Evolutionary conservation across 2,797 vertebrate species (phyloP), one percentile per base, ranked within the genome.

Genomic region (Merluccius polli): DNA sequence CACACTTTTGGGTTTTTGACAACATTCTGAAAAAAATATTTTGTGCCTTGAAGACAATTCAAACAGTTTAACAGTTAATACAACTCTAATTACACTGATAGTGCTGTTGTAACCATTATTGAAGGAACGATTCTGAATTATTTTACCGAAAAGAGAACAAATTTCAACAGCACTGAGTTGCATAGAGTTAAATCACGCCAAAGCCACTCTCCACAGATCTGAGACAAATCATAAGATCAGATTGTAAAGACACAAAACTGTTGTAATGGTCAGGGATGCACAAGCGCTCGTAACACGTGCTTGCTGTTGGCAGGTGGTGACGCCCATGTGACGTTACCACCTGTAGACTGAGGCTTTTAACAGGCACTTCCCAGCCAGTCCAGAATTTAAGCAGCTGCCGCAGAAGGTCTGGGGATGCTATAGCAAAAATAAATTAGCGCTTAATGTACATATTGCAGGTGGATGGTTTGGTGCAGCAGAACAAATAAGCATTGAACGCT

Each of bases 391-490:
- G 29, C 21, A 74, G 73, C 73, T 74, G 30, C n/a, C 32, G 31
- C 31, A 74, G 41, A 36, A 32, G n/a, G 48, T 74, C 73, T 74
- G 73, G 30, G 29, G 72, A 74, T 65, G 73, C 73, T 74, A 12
- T 32, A 65, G 30, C 18, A 63, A 44, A 44, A 44, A 31, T 30
- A 13, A 30, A 31, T 70, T 70, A 70, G 16, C 27, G 12, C 30
- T 16, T 12, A 32, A 35, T 44, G 38, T 44, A 44, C 38, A 44
- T 44, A 44, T 15, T 44, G 38, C 38, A 44, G 38, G 33, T 44
- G 38, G 11, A 44, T 44, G 36, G 36, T 44, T 44, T 44, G 38
- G 38, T 44, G 10, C 38, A 44, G 38, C 38, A 44, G 11, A 44
- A 44, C 13, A 44, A 44, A 44, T 44, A 44, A 44, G 38, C 13